Percentiles rank a stretch among this genome's conserved stretches.
phyloP scores from a whole-genome alignment of 2,113 vertebrate species.

The Gila orcuttii region DNA sequence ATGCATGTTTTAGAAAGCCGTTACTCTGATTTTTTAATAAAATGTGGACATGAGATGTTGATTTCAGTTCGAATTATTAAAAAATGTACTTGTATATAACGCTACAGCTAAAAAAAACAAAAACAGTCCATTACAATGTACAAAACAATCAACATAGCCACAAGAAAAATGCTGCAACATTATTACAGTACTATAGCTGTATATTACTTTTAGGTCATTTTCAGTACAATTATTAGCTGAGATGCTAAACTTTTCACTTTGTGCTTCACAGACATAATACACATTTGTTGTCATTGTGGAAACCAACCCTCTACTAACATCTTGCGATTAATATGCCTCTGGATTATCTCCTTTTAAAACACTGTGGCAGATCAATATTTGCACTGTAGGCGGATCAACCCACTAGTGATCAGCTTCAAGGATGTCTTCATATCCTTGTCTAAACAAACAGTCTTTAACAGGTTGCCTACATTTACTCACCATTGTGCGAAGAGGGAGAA shows the following conservation, averaged over 20 bases:
- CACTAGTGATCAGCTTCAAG: constrained; percentile 67
- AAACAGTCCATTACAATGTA: not conserved
- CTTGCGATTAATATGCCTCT: constrained; percentile 33
- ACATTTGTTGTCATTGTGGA: too few species aligned
- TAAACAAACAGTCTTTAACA: constrained; percentile 27
- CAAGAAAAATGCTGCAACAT: too few species aligned
- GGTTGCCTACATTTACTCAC: constrained; percentile 56
- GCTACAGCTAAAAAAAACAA: not conserved
- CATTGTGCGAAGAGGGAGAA: constrained; percentile 29
- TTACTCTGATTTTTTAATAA: not conserved
- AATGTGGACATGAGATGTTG: not conserved
- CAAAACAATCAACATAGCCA: too few species aligned
- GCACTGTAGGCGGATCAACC: constrained; percentile 58
- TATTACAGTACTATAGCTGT: not conserved
- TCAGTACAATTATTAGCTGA: not conserved
- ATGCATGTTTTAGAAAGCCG: not conserved
- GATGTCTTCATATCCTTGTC: constrained; percentile 63
- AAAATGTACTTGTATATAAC: not conserved
- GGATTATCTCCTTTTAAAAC: constrained; percentile 68
- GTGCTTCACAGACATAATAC: not conserved
- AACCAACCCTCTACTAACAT: not conserved
- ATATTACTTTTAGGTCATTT: not conserved
- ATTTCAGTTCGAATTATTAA: not conserved
- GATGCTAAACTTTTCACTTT: not conserved
- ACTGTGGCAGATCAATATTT: constrained; percentile 71